These are phyloP conservation scores for Etheostoma spectabile DNA, from an alignment of 2,113 vertebrate species.

Conservation along the genomic window DNA sequence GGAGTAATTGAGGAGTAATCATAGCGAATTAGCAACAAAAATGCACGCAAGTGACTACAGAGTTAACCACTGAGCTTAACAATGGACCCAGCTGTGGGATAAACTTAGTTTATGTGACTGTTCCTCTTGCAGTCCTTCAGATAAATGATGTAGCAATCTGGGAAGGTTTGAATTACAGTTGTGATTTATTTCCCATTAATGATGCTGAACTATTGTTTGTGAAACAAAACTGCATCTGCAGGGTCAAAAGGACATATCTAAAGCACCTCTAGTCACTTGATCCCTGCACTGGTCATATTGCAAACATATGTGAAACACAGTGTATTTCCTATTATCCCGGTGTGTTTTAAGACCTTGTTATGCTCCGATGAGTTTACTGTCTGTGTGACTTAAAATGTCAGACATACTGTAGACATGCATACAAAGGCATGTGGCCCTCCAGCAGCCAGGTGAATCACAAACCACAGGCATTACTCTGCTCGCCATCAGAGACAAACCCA, in stretches of 20 bases:
- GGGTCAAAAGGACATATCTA: slow-evolving; percentile 31
- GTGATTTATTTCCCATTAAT: slow-evolving; percentile 42
- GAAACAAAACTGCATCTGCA: slow-evolving; percentile 52
- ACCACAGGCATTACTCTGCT: slow-evolving; percentile 22
- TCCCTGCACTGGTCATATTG: background rate
- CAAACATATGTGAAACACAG: background rate
- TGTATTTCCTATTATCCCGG: background rate
- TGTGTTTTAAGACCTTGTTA: background rate
- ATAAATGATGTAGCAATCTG: slow-evolving; percentile 26
- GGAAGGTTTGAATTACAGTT: slow-evolving; percentile 23
- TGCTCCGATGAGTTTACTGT: background rate
- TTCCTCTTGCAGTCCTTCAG: slow-evolving; percentile 21
- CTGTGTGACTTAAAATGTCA: slow-evolving; percentile 1
- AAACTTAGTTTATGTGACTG: slow-evolving; percentile 1
- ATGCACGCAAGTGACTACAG: background rate
- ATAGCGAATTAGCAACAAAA: background rate
- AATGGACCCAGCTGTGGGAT: slow-evolving; percentile 50
- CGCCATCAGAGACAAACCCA: background rate
- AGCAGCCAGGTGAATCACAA: slow-evolving; percentile 48
- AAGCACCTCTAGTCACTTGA: background rate
- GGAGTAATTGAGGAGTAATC: slow-evolving; percentile 15
- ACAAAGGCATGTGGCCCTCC: slow-evolving; percentile 28
- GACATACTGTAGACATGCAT: slow-evolving; percentile 6
- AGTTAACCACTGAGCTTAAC: slow-evolving; percentile 14
- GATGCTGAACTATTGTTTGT: slow-evolving; percentile 44